These are phyloP conservation scores for Cirrhinus molitorella DNA, from an alignment of 2,797 vertebrate species.

Conservation along the genomic window DNA sequence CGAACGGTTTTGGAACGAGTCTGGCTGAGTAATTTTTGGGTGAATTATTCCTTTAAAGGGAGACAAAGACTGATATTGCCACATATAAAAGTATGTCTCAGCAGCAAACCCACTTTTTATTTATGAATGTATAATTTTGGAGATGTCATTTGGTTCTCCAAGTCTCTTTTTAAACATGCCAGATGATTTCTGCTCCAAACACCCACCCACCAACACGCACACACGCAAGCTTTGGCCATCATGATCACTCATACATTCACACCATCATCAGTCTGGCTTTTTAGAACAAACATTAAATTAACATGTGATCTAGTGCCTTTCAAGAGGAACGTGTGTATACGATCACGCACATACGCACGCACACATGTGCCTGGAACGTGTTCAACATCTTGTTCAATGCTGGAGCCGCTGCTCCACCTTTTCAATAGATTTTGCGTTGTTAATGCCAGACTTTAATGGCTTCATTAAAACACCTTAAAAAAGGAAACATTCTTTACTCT, in stretches of 20 bases:
- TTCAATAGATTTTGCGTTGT: constrained; percentile 57
- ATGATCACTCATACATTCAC: constrained; percentile 14
- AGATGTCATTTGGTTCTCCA: constrained; percentile 49
- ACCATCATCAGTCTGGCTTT: constrained; percentile 30
- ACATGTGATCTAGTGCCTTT: constrained; percentile 56
- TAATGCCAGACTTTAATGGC: constrained; percentile 64
- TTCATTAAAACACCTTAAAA: constrained; percentile 62
- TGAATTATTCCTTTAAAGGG: constrained; percentile 1
- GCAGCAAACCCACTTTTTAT: background rate
- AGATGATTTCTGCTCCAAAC: constrained; percentile 35
- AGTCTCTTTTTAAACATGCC: constrained; percentile 37
- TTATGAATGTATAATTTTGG: constrained; percentile 32
- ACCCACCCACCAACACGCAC: constrained; percentile 28
- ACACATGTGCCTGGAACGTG: constrained; percentile 54
- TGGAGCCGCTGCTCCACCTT: constrained; percentile 51
- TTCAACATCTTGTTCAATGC: constrained; percentile 55
- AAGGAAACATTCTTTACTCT: constrained; percentile 55
- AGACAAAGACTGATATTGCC: background rate
- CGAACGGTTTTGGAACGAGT: background rate
- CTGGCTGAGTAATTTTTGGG: background rate
- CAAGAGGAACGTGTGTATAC: constrained; percentile 41
- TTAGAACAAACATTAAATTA: constrained; percentile 41
- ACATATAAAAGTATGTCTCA: background rate
- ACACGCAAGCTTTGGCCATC: constrained; percentile 24
- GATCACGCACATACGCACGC: constrained; percentile 22